Conservation (phyloP, 2,797 vertebrate species). For the Enteromius trimaculatus region DNA sequence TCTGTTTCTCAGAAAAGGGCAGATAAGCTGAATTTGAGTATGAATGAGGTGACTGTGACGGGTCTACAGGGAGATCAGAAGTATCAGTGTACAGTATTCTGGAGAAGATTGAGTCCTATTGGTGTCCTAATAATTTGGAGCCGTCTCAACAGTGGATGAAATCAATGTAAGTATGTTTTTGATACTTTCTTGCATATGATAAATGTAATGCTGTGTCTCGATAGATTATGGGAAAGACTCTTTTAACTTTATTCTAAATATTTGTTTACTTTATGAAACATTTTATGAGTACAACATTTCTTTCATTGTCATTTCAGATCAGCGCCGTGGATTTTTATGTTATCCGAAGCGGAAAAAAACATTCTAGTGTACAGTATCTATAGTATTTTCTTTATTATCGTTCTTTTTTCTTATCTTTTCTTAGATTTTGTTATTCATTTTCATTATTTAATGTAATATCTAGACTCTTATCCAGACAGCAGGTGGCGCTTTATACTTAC, state of each 20-base stretch:
- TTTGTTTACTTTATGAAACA: not conserved
- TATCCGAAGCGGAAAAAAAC: fast-evolving
- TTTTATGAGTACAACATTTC: not conserved
- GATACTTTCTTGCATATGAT: not conserved
- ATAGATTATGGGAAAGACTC: not conserved
- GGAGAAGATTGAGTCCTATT: constrained; percentile 66
- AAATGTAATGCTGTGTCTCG: not conserved
- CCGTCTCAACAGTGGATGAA: not conserved
- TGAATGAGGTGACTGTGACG: constrained; percentile 78
- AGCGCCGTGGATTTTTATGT: fast-evolving
- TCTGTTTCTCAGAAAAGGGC: constrained; percentile 81
- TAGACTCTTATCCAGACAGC: not conserved
- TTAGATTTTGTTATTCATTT: not conserved
- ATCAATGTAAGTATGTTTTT: constrained; percentile 64
- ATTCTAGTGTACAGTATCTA: no score
- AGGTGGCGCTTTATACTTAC: constrained; percentile 24
- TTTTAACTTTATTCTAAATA: not conserved
- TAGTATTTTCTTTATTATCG: not conserved
- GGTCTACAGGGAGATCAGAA: constrained; percentile 63
- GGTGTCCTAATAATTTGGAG: no score
- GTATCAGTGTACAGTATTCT: constrained; percentile 65
- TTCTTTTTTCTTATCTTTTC: constrained; percentile 20
- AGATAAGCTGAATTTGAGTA: constrained; percentile 81
- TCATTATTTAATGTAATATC: not conserved
- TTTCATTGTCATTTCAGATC: constrained; percentile 7